Percentiles rank a stretch among this genome's conserved stretches.
Evolutionary conservation across 2,888 invertebrate species (phyloP).

Genomic region (Melinaea menophilus): DNA sequence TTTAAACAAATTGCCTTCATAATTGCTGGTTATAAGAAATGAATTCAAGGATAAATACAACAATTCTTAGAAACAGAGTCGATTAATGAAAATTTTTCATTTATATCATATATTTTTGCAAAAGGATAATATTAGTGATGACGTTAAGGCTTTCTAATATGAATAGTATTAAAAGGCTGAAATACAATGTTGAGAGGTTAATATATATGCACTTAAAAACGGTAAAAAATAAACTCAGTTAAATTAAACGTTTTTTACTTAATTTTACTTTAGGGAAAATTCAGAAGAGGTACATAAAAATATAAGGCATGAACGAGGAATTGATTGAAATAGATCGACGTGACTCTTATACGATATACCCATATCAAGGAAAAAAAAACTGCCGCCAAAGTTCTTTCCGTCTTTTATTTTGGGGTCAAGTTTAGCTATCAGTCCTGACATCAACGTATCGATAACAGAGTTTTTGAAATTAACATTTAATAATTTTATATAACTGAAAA

Average conservation of each 20-base stretch:
- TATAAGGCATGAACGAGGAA: constrained; percentile 11
- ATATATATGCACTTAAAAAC: no score
- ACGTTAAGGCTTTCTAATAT: no score
- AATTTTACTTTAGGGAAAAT: neutral
- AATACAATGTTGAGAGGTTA: no score
- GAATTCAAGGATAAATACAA: neutral
- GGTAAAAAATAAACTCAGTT: neutral
- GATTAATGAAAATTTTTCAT: neutral
- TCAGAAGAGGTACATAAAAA: constrained; percentile 4
- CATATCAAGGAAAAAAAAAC: constrained; percentile 31
- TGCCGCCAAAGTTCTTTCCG: constrained; percentile 34
- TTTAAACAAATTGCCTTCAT: constrained; percentile 11
- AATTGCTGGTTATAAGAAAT: constrained; percentile 1
- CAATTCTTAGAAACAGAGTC: neutral
- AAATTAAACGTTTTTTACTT: neutral
- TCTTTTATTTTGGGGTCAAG: constrained; percentile 13
- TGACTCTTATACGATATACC: constrained; percentile 29
- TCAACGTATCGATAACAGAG: constrained; percentile 35
- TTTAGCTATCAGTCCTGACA: constrained; percentile 32
- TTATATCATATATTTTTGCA: no score
- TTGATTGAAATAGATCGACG: constrained; percentile 25
- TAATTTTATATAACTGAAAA: no score
- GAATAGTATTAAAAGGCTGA: no score
- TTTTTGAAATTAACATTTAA: no score
- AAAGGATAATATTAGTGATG: no score